phyloP scores from a whole-genome alignment of 2,888 invertebrate genomes.

The Agrenia bidenticulata region DNA sequence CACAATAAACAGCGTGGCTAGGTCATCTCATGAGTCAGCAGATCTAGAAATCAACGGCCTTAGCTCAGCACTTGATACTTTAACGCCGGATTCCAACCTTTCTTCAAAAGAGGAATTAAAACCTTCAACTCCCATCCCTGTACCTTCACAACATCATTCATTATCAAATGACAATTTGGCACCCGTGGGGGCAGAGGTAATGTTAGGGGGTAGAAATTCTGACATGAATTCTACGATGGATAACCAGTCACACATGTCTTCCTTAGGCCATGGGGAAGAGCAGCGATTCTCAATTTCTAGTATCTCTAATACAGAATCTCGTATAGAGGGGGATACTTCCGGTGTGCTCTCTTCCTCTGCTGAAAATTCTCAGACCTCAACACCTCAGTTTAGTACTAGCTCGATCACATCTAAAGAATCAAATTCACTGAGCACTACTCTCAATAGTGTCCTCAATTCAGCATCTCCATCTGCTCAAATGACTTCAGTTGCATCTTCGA shows the following conservation, averaged over 20 bases:
- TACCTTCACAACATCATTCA: neutral
- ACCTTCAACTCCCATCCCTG: conserved; percentile 17
- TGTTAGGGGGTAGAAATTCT: neutral
- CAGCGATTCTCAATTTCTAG: conserved; percentile 1
- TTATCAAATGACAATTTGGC: neutral
- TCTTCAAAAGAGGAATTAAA: conserved; percentile 30
- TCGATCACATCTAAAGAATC: conserved; percentile 53
- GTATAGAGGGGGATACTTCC: conserved; percentile 34
- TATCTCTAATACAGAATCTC: conserved; percentile 24
- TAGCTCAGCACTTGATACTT: conserved; percentile 43
- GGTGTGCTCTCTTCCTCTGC: conserved; percentile 44
- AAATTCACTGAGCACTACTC: conserved; percentile 53
- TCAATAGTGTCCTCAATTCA: conserved; percentile 55
- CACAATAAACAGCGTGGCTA: conserved; percentile 46
- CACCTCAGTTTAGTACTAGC: conserved; percentile 54
- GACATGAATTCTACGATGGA: neutral
- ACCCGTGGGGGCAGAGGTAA: neutral
- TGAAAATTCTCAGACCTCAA: conserved; percentile 39
- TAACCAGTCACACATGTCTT: conserved; percentile 6
- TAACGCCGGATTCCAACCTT: neutral
- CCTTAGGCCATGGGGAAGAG: neutral
- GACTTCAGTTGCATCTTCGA: conserved; percentile 35
- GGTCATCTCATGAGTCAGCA: conserved; percentile 38
- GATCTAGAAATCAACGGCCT: conserved; percentile 47
- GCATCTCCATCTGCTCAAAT: conserved; percentile 52